Evolutionary conservation across 2,113 vertebrate species (phyloP).

Genomic region (Glaucomys volans): DNA sequence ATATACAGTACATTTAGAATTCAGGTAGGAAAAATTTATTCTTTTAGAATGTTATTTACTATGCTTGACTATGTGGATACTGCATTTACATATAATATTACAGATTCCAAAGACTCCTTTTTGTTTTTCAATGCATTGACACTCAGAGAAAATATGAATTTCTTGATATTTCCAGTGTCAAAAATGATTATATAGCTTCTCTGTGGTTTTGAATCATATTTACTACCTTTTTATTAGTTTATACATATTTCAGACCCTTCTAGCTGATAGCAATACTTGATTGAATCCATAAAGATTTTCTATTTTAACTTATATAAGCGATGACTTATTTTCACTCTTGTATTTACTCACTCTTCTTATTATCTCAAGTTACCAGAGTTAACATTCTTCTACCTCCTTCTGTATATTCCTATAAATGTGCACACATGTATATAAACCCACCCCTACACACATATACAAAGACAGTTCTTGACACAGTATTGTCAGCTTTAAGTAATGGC

Average conservation of each 20-base stretch:
- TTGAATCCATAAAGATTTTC: not conserved
- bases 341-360: not conserved
- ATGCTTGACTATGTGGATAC: not conserved
- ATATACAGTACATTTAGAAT: not conserved
- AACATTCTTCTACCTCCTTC: not conserved
- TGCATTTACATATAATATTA: constrained; percentile 28
- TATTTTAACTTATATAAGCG: not conserved
- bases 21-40: constrained; percentile 17
- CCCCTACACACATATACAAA: not conserved
- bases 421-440: not conserved
- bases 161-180: constrained; percentile 24
- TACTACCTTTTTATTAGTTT: not conserved
- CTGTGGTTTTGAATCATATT: not conserved
- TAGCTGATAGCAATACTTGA: not conserved
- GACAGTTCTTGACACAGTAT: not conserved
- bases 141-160: constrained; percentile 25
- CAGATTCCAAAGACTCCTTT: not conserved
- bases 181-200: not conserved
- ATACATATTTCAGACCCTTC: constrained; percentile 1
- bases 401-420: not conserved
- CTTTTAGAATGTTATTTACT: constrained; percentile 48
- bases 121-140: not conserved
- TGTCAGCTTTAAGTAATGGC: not conserved
- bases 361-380: not conserved
- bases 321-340: not conserved